Evolutionary conservation across 2,888 invertebrate species (phyloP), one percentile per base, ranked within the genome.

Genomic region (Aphodius sticticus): DNA sequence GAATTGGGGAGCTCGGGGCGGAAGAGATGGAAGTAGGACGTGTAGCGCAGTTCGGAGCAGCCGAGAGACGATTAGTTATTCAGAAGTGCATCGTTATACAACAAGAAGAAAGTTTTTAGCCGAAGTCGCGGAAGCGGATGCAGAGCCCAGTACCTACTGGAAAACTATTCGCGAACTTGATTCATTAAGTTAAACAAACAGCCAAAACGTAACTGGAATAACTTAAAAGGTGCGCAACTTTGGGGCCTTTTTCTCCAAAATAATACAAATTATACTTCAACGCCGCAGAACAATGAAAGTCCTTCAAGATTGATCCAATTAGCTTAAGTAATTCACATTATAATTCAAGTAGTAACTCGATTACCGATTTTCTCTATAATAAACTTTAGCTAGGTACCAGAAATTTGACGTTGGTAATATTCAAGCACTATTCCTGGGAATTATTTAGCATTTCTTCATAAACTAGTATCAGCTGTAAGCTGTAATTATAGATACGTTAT

Each of bases 101-200:
- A 53, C 53, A 53, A 53, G 53, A 53, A 53, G 53, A 53, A 53
- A 53, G 53, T 53, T 53, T 53, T 53, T 53, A 53, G 53, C 53
- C 53, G 9, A 53, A 53, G 53, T 53, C 53, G 53, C 12, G 53
- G 53, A 53, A 53, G 53, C 12, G 53, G 53, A 7, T 53, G 53
- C 53, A 12, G 53, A 53, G 12, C 53, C 36, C 36, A 36, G n/a
- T n/a, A 71, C 71, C 71, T 71, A 71, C 74, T 6, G 9, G 53
- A 53, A 74, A 74, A 74, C 36, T 74, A 74, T 74, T 35, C 36
- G 37, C 74, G n/a, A 74, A 74, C 36, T 74, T 74, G 74, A 74
- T 74, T 74, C 74, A 74, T 74, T 74, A 74, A 74, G 74, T 12
- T 74, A 36, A 37, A 37, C 35, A 74, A 74, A 74, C 74, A 36